phyloP scores from a whole-genome alignment of 2,113 vertebrate genomes.

The Podiceps cristatus region DNA sequence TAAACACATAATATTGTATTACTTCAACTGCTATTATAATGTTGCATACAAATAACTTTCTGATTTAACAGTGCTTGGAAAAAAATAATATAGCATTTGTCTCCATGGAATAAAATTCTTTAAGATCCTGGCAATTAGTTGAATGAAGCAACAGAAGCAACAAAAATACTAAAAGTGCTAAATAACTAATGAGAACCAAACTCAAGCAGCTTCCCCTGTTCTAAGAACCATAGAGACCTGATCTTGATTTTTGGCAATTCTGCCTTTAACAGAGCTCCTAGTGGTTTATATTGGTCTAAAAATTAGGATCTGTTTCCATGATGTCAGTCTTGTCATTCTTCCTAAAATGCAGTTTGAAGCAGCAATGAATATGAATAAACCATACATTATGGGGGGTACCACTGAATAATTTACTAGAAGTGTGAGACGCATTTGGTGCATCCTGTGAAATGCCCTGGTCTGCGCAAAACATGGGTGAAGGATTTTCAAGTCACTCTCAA shows the following conservation, averaged over 20 bases:
- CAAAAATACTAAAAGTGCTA: conserved; percentile 22
- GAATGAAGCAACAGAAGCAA: conserved; percentile 49
- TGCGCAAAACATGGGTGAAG: neutral
- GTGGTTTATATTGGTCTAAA: neutral
- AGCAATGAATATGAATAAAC: neutral
- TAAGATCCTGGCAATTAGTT: conserved; percentile 29
- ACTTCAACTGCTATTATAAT: conserved; percentile 4
- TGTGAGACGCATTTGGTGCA: neutral
- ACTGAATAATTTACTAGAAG: neutral
- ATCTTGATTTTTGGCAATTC: conserved; percentile 1
- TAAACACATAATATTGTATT: neutral
- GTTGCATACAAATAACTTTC: conserved; percentile 3
- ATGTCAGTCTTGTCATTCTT: neutral
- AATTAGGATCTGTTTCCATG: neutral
- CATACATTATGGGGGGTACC: neutral
- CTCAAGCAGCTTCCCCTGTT: neutral
- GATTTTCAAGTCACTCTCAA: neutral
- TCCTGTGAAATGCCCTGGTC: neutral
- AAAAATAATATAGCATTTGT: conserved; percentile 24
- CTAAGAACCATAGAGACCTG: neutral
- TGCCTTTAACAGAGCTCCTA: neutral
- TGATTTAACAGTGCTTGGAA: conserved; percentile 46
- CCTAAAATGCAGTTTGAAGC: conserved; percentile 1
- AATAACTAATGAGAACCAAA: conserved; percentile 34
- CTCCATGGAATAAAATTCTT: conserved; percentile 12